Conservation (phyloP, 2,113 vertebrate species). For the Sula dactylatra region DNA sequence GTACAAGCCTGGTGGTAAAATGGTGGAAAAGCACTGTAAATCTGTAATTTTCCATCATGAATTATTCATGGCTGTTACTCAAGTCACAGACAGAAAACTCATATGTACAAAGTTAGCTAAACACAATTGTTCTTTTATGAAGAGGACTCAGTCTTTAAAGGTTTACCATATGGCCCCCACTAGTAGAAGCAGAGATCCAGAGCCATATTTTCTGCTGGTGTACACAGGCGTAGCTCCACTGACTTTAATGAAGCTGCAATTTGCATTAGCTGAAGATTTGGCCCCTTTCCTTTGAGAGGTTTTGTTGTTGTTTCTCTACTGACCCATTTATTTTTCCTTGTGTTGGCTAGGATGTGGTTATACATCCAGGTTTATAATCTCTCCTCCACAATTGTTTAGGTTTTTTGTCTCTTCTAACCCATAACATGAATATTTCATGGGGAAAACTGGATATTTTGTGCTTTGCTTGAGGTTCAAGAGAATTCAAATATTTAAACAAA, state of each 20-base stretch:
- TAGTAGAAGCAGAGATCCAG: neutral
- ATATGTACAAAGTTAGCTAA: neutral
- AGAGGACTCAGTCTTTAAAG: neutral
- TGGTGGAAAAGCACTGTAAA: neutral
- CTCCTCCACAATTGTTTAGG: neutral
- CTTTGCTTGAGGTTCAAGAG: neutral
- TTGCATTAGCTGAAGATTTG: neutral
- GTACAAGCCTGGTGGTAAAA: neutral
- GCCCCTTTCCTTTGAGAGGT: neutral
- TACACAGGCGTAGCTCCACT: neutral
- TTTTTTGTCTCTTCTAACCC: neutral
- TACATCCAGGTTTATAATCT: neutral
- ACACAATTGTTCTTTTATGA: neutral
- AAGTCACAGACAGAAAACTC: neutral
- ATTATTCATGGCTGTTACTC: neutral
- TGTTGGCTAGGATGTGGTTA: neutral
- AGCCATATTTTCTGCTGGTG: neutral
- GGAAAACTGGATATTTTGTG: neutral
- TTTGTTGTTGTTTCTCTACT: neutral
- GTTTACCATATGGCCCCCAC: neutral
- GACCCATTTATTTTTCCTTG: neutral
- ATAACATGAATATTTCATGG: neutral
- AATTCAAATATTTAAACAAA: neutral
- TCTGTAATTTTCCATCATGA: slow-evolving; percentile 4
- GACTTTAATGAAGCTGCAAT: neutral